Evolutionary conservation across 2,888 invertebrate genomes (phyloP), one percentile per base, ranked within the genome.

Genomic region (Leucoma salicis): DNA sequence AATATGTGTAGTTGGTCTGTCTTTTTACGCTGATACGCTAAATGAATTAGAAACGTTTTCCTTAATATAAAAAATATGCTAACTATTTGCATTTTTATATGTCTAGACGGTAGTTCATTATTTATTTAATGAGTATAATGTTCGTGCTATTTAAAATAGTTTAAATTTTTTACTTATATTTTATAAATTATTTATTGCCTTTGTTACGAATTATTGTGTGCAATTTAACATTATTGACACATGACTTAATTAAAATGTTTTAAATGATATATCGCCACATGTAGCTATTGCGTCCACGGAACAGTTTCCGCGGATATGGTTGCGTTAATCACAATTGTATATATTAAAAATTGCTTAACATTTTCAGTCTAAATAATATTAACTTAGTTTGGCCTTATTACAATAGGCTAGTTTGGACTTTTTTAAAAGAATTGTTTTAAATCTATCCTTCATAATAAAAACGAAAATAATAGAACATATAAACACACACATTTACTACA

Each of bases 51-150:
- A 2, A 12, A 29, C 12, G 7, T 4, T 29, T 8, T 29, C 8
- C 12, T 21, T 21, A 21, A 21, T 21, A 14, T 31, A 31, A 14
- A 53, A 42, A 18, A 51, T 14, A 46, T 40, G 42, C 12, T 24
- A 40, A 15, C 28, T 27, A 44, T 44, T 42, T 24, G 27, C 37
- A 42, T 42, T 29, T 25, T 41, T 41, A 21, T 41, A 41, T 27
- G 3, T 31, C 2, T 14, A 14, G 15, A 8, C 31, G 14, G 46
- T 42, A 39, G 36, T 42, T 46, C 14, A 46, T 15, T 34, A 15
- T 16, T 28, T 29, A 29, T 29, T 13, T 3, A 29, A 13, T 29
- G 29, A 29, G 11, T 28, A 3, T 29, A 8, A 29, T 29, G 7
- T 11, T 29, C 7, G 21, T 29, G 29, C 8, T 29, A 29, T 13